Conservation (phyloP, 2,113 vertebrate genomes). For the Toxotes chatareus region DNA sequence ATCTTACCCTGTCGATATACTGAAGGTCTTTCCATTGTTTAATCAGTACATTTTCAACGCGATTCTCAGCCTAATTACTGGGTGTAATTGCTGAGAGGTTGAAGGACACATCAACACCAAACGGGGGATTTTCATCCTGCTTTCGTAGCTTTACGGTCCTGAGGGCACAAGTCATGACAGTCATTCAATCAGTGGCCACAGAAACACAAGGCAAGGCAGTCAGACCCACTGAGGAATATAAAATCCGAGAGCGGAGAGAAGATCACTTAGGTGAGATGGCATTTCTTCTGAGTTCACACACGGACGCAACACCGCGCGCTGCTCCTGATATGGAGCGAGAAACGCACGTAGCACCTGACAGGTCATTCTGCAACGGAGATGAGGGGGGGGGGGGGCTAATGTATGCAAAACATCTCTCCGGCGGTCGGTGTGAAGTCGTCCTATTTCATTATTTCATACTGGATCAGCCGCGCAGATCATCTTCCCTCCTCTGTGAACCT, state of each 20-base stretch:
- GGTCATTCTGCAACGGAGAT: slow-evolving; percentile 52
- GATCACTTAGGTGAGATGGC: slow-evolving; percentile 54
- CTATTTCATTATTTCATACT: slow-evolving; percentile 27
- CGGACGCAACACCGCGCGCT: slow-evolving; percentile 26
- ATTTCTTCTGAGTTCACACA: slow-evolving; percentile 38
- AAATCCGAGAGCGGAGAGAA: slow-evolving; percentile 12
- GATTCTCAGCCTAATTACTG: slow-evolving; percentile 25
- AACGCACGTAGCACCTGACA: slow-evolving; percentile 53
- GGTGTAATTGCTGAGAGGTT: slow-evolving; percentile 17
- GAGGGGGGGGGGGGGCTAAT: background rate
- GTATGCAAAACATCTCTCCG: background rate
- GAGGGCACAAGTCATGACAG: slow-evolving; percentile 69
- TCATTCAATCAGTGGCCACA: slow-evolving; percentile 45
- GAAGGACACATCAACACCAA: slow-evolving; percentile 33
- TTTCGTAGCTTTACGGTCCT: slow-evolving; percentile 27
- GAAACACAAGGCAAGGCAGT: slow-evolving; percentile 2
- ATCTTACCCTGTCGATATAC: slow-evolving; percentile 64
- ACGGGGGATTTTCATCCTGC: slow-evolving; percentile 33
- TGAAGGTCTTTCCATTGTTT: slow-evolving; percentile 57
- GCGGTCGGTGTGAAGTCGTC: background rate
- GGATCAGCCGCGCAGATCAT: slow-evolving; percentile 17
- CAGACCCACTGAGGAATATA: slow-evolving; percentile 1
- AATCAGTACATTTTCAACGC: slow-evolving; percentile 31
- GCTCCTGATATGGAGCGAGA: slow-evolving; percentile 52
- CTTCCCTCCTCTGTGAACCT: slow-evolving; percentile 23